phyloP scores from a whole-genome alignment of 2,888 invertebrate genomes.

The Lycocerus yunnanus region DNA sequence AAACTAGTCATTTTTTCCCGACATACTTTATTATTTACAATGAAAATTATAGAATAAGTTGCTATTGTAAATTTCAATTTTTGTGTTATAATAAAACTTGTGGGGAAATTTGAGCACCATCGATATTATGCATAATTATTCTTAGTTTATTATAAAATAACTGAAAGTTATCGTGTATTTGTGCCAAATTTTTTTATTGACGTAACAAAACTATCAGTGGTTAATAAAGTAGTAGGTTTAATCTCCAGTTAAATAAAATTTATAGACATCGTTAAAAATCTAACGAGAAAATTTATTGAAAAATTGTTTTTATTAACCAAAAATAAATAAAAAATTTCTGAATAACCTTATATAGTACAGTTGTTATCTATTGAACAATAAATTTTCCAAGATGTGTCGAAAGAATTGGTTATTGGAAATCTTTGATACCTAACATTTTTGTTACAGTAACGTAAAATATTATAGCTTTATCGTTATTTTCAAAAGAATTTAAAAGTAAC shows the following conservation, averaged over 20 bases:
- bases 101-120: too few relatives aligned
- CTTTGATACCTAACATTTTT: not conserved
- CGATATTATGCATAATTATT: too few relatives aligned
- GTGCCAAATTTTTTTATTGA: not conserved
- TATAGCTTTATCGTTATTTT: not conserved
- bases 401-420: constrained; percentile 19
- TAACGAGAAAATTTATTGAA: not conserved
- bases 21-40: too few relatives aligned
- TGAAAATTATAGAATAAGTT: too few relatives aligned
- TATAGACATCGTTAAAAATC: not conserved
- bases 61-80: too few relatives aligned
- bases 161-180: not conserved
- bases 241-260: not conserved
- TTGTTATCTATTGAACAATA: constrained; percentile 15
- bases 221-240: not conserved
- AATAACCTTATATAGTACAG: not conserved
- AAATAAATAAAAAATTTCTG: not conserved
- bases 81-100: too few relatives aligned
- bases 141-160: not conserved
- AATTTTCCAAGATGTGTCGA: constrained; percentile 20
- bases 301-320: not conserved
- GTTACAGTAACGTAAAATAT: not conserved
- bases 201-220: not conserved
- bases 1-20: too few relatives aligned
- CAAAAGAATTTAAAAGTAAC: not conserved